Percentiles rank a stretch among this genome's conserved stretches.
Evolutionary conservation across 2,888 invertebrate genomes (phyloP).

Genomic region (Apodemia mormo): DNA sequence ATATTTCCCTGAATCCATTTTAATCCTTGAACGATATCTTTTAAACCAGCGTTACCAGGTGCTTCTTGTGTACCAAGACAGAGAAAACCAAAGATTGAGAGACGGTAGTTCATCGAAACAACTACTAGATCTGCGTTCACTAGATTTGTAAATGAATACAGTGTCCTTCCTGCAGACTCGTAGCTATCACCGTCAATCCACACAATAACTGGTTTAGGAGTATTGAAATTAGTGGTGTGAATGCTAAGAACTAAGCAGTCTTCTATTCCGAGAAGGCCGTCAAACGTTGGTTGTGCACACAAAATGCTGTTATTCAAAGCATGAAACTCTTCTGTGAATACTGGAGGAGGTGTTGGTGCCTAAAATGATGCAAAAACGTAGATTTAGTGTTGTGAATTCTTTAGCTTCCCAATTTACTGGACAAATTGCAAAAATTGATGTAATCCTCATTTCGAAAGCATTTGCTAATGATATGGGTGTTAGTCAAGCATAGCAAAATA

Average conservation of each 20-base stretch:
- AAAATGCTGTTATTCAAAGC: slow-evolving; percentile 51
- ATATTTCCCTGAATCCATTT: slow-evolving; percentile 89
- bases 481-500: no score
- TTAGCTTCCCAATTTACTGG: no score
- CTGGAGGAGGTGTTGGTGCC: slow-evolving; percentile 46
- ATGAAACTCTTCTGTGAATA: slow-evolving; percentile 46
- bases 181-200: slow-evolving; percentile 67
- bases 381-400: no score
- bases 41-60: slow-evolving; percentile 92
- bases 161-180: slow-evolving; percentile 26
- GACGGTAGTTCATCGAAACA: slow-evolving; percentile 84
- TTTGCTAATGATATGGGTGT: no score
- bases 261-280: slow-evolving; percentile 62
- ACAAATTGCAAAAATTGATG: no score
- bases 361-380: slow-evolving; percentile 38
- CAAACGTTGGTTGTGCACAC: slow-evolving; percentile 60
- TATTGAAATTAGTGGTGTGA: slow-evolving; percentile 53
- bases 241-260: slow-evolving; percentile 64
- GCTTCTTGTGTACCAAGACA: slow-evolving; percentile 82
- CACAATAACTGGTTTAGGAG: slow-evolving; percentile 61
- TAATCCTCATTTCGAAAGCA: no score
- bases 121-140: slow-evolving; percentile 85
- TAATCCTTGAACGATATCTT: slow-evolving; percentile 91
- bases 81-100: slow-evolving; percentile 88
- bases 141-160: slow-evolving; percentile 59